A percentile compares a stretch with the other conserved stretches of the same genome.
Conservation (phyloP, 2,888 invertebrate species). For the Phlogophora meticulosa region DNA sequence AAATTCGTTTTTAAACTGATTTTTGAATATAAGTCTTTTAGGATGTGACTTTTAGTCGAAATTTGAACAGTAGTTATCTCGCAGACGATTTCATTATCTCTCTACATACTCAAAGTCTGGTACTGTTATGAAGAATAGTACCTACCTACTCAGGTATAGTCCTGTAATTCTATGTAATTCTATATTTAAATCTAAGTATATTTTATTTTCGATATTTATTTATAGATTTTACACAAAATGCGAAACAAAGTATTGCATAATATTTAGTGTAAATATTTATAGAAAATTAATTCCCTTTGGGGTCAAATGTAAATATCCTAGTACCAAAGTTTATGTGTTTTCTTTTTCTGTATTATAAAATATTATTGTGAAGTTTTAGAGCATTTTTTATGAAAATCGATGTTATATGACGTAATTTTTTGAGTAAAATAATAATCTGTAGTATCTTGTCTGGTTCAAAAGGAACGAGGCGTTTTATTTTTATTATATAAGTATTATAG, state of each 20-base stretch:
- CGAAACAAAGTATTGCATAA: slow-evolving; percentile 76
- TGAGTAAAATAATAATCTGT: slow-evolving; percentile 50
- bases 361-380: slow-evolving; percentile 69
- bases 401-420: slow-evolving; percentile 61
- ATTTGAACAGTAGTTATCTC: too few species aligned
- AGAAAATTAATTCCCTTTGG: slow-evolving; percentile 51
- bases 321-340: slow-evolving; percentile 78
- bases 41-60: too few species aligned
- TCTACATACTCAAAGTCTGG: too few species aligned
- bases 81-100: too few species aligned
- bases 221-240: slow-evolving; percentile 58
- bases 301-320: slow-evolving; percentile 73
- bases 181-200: slow-evolving; percentile 18
- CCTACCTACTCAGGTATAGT: background rate
- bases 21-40: background rate
- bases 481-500: slow-evolving; percentile 35
- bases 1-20: background rate
- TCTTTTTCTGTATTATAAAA: slow-evolving; percentile 63
- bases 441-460: slow-evolving; percentile 61
- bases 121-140: too few species aligned
- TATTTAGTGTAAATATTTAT: slow-evolving; percentile 67
- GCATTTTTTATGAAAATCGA: slow-evolving; percentile 60
- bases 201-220: slow-evolving; percentile 60
- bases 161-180: background rate
- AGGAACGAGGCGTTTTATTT: slow-evolving; percentile 26